Conservation (phyloP, 2,113 vertebrate genomes). For the Tichodroma muraria region DNA sequence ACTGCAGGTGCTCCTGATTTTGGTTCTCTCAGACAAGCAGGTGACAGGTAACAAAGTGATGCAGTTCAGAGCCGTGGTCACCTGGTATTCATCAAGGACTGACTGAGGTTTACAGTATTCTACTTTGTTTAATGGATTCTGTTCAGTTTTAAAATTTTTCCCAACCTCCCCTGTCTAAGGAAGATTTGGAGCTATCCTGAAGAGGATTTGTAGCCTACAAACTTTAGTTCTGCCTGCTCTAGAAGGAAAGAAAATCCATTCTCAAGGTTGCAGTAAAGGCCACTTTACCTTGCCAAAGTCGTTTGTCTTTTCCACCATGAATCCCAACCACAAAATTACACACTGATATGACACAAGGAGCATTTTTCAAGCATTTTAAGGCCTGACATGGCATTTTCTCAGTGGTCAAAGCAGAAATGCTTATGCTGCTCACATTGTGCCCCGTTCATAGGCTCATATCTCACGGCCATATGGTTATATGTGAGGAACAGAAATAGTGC, state of each 20-base stretch:
- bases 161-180: too few relatives aligned
- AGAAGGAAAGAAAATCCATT: background rate
- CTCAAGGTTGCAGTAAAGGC: background rate
- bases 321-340: background rate
- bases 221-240: background rate
- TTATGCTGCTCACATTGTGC: background rate
- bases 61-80: background rate
- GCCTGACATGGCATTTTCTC: background rate
- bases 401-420: background rate
- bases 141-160: background rate
- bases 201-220: background rate
- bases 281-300: background rate
- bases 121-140: background rate
- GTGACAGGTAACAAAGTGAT: too few relatives aligned
- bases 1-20: background rate
- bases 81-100: background rate
- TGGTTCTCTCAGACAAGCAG: background rate
- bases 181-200: background rate
- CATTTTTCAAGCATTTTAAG: background rate
- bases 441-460: too few relatives aligned
- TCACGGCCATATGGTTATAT: background rate
- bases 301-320: background rate
- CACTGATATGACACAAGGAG: background rate
- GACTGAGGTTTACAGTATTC: background rate
- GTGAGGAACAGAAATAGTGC: background rate